Conservation (phyloP, 1,140 invertebrate genomes). For the Psilanteris sp. region DNA sequence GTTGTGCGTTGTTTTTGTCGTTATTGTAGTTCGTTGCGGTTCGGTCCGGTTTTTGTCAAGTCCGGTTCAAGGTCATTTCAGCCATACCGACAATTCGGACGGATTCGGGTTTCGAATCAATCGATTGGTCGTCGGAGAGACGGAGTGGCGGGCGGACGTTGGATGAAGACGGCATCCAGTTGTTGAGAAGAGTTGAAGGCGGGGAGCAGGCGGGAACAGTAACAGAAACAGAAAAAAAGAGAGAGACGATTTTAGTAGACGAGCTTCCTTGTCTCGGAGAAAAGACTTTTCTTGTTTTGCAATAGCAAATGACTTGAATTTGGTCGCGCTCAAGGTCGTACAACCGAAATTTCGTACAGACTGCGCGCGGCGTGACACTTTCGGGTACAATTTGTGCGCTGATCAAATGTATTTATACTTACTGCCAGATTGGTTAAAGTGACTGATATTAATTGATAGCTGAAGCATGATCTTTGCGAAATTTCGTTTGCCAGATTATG, state of each 20-base stretch:
- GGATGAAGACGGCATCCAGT: conserved; percentile 80
- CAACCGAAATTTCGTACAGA: conserved; percentile 50
- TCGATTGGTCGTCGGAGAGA: conserved; percentile 74
- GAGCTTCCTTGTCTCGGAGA: conserved; percentile 70
- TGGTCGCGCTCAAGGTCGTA: too few relatives aligned
- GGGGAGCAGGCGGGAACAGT: conserved; percentile 79
- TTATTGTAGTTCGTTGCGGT: too few relatives aligned
- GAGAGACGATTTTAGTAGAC: conserved; percentile 79
- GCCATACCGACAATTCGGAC: conserved; percentile 22
- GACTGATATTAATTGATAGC: conserved; percentile 30
- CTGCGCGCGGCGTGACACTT: too few relatives aligned
- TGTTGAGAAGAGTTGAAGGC: conserved; percentile 80
- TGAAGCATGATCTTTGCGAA: conserved; percentile 51
- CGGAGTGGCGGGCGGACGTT: conserved; percentile 79
- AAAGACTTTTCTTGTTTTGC: too few relatives aligned
- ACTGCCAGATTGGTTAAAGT: too few relatives aligned
- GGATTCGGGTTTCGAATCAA: conserved; percentile 20
- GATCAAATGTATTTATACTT: too few relatives aligned
- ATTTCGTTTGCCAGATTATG: conserved; percentile 51
- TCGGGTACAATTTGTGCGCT: too few relatives aligned
- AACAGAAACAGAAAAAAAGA: conserved; percentile 81
- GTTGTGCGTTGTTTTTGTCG: too few relatives aligned
- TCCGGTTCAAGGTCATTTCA: conserved; percentile 24
- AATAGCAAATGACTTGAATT: too few relatives aligned
- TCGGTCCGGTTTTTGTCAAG: conserved; percentile 23